Conservation (phyloP, 2,888 invertebrate species). For the Metellina segmentata region DNA sequence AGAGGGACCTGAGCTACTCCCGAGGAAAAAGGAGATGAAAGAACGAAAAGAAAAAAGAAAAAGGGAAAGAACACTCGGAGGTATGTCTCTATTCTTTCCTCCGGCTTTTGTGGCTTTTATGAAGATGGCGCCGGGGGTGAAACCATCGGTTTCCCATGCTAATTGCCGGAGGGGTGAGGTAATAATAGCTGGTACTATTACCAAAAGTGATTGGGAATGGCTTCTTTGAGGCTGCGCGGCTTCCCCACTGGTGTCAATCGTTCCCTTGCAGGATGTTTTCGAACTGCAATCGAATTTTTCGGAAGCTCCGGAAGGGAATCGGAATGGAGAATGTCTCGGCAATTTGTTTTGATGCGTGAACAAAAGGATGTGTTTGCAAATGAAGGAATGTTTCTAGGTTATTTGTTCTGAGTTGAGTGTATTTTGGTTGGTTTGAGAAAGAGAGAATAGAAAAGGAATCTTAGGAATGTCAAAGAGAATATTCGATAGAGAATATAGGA, state of each 20-base stretch:
- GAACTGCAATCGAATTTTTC: not conserved
- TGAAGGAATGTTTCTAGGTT: no score
- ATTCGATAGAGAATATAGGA: no score
- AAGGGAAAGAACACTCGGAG: constrained; percentile 27
- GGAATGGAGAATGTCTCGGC: no score
- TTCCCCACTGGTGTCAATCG: no score
- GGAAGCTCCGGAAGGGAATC: no score
- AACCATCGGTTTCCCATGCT: constrained; percentile 48
- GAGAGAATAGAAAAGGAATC: no score
- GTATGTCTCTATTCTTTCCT: constrained; percentile 70
- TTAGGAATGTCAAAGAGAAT: no score
- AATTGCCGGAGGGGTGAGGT: constrained; percentile 19
- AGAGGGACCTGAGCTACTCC: constrained; percentile 14
- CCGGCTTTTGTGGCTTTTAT: constrained; percentile 48
- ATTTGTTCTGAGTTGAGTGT: no score
- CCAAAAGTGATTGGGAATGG: constrained; percentile 17
- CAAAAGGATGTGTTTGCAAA: no score
- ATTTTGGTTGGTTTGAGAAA: no score
- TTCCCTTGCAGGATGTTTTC: not conserved
- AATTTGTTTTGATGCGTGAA: no score
- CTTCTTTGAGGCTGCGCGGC: not conserved
- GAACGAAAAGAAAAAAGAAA: not conserved
- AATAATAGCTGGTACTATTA: constrained; percentile 8
- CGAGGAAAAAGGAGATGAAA: constrained; percentile 5
- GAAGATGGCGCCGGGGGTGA: constrained; percentile 63